Evolutionary conservation across 2,113 vertebrate species (phyloP), one percentile per base, ranked within the genome.

Genomic region (Anhinga rufa): DNA sequence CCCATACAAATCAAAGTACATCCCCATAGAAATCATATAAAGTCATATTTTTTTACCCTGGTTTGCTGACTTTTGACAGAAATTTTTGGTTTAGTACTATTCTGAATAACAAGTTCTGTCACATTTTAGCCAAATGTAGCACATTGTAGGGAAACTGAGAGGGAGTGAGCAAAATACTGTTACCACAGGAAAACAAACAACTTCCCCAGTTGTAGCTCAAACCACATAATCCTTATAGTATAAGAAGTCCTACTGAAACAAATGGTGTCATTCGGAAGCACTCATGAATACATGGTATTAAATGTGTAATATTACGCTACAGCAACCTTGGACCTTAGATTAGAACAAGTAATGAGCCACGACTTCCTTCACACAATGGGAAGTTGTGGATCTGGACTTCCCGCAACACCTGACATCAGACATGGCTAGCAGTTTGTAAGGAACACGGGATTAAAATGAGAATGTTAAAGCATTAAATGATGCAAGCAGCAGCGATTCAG

Each of bases 71-170:
- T 85, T 82, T n/a, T 29, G 70, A 34, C 17, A 77, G 66, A 31
- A 40, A 26, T 62, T n/a, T 57, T 51, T 71, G 6, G 8, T 40
- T 80, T 24, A 31, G 60, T 40, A 44, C 22, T 38, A 48, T 13
- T 55, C 72, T 42, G 48, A 92, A 77, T 18, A 77, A 55, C 4
- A 17, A 85, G 66, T 62, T 86, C 64, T 68, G 52, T 60, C 85
- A 80, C 71, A 90, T 86, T 92, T 90, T 81, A 78, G 61, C 65
- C 88, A 88, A 93, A 84, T 10, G 69, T 83, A 86, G 48, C 69
- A 91, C 69, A 24, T 3, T 38, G 40, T 52, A 88, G 16, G 31
- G 84, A 80, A 92, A 81, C 55, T 54, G 69, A 93, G 66, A 92
- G 42, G n/a, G 10, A 38, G 16, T 10, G 44, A 92, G 14, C 40